Conservation (phyloP, 2,113 vertebrate genomes). For the Apaloderma vittatum region DNA sequence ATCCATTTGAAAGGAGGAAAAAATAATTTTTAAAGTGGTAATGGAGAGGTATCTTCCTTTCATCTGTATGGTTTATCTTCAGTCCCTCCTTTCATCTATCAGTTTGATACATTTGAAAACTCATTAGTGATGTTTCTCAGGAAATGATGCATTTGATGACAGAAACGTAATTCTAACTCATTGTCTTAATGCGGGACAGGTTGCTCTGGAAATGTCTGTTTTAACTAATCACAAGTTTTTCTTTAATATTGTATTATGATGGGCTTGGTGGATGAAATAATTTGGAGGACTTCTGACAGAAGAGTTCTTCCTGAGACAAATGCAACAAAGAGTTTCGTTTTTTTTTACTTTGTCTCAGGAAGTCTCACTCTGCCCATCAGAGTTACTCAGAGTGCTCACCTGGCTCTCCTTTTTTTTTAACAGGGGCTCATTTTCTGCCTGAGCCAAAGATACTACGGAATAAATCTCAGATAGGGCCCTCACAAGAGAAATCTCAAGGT, state of each 20-base stretch:
- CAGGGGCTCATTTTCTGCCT: constrained; percentile 25
- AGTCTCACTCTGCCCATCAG: background rate
- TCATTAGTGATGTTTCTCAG: background rate
- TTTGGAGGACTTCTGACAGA: background rate
- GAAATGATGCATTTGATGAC: background rate
- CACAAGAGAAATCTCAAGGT: constrained; percentile 60
- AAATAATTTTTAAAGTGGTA: background rate
- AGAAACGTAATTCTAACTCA: background rate
- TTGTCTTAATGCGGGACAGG: background rate
- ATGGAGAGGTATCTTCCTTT: background rate
- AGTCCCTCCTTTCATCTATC: background rate
- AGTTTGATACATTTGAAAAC: background rate
- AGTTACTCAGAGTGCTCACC: background rate
- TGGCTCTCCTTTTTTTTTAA: background rate
- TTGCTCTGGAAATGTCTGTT: background rate
- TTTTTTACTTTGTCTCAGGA: background rate
- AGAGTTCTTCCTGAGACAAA: background rate
- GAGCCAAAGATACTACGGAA: constrained; percentile 49
- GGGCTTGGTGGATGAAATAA: background rate
- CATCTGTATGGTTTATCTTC: background rate
- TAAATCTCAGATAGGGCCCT: constrained; percentile 1
- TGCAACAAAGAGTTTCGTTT: background rate
- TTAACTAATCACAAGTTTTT: background rate
- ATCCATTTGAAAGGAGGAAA: background rate
- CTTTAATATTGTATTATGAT: background rate